phyloP scores from a whole-genome alignment of 2,888 invertebrate species.

The Thecophora atra region DNA sequence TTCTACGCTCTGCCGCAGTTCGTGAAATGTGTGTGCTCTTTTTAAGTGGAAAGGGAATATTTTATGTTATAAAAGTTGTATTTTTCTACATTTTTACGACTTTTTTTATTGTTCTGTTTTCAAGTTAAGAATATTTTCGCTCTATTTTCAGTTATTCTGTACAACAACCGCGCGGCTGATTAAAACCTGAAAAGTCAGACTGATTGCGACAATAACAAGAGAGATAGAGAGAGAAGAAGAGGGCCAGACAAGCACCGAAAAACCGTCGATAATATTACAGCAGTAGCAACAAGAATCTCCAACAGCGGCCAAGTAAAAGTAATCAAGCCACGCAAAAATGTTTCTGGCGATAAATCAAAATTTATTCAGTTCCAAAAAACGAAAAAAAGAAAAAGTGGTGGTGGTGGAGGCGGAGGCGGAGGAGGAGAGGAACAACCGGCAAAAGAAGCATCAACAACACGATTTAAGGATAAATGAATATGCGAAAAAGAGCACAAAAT shows the following conservation, averaged over 20 bases:
- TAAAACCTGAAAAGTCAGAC: constrained; percentile 23
- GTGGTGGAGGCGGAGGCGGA: constrained; percentile 40
- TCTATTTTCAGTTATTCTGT: constrained; percentile 37
- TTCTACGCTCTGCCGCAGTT: too few species aligned
- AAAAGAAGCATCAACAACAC: constrained; percentile 8
- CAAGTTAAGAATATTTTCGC: constrained; percentile 26
- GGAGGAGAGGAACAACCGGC: constrained; percentile 20
- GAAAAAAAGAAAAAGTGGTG: constrained; percentile 47
- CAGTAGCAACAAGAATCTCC: constrained; percentile 34
- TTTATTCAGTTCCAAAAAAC: constrained; percentile 49
- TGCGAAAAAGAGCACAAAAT: constrained; percentile 36
- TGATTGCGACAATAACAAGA: constrained; percentile 25
- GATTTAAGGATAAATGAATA: constrained; percentile 31
- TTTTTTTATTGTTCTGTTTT: constrained; percentile 1
- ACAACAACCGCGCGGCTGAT: constrained; percentile 27
- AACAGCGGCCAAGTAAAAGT: constrained; percentile 14
- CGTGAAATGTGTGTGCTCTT: too few species aligned
- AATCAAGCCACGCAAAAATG: constrained; percentile 47
- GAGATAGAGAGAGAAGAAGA: not conserved
- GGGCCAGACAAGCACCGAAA: constrained; percentile 7
- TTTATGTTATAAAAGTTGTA: not conserved
- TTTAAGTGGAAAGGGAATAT: not conserved
- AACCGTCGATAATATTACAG: constrained; percentile 7
- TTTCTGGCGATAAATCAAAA: constrained; percentile 60
- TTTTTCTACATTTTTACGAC: constrained; percentile 6